These are phyloP conservation scores for Colaptes auratus DNA, from an alignment of 2,113 vertebrate genomes.

Conservation along the genomic window DNA sequence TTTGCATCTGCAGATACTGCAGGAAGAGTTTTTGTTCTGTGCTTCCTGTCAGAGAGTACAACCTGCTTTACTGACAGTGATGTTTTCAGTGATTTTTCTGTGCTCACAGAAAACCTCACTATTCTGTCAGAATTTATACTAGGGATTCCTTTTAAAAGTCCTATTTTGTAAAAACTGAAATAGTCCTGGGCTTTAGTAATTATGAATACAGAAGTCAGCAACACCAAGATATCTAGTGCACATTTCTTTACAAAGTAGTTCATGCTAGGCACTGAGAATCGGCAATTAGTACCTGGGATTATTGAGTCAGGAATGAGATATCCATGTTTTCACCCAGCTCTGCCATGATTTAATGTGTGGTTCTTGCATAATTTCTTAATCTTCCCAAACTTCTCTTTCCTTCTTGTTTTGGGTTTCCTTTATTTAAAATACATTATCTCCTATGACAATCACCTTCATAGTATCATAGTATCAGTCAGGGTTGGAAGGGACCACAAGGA, in stretches of 20 bases:
- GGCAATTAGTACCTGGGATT: neutral
- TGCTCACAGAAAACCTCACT: neutral
- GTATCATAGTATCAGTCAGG: no score
- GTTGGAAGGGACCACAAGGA: no score
- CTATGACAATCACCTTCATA: neutral
- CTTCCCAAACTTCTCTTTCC: neutral
- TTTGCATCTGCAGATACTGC: neutral
- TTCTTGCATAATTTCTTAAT: neutral
- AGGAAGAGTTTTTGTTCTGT: neutral
- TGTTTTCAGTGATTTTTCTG: neutral
- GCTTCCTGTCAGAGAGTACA: neutral
- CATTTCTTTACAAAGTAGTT: neutral
- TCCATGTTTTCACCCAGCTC: neutral
- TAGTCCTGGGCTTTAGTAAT: neutral
- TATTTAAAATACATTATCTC: neutral
- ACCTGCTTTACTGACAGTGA: neutral
- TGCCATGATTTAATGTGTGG: neutral
- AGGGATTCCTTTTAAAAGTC: neutral
- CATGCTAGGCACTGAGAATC: neutral
- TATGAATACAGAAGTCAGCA: neutral
- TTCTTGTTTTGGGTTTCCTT: neutral
- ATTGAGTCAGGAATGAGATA: neutral
- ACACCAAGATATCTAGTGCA: neutral
- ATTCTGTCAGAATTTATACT: neutral
- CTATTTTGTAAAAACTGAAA: neutral